Conservation (phyloP, 53 echinoderm and acorn worm genomes). For the Echinarachnius parma region DNA sequence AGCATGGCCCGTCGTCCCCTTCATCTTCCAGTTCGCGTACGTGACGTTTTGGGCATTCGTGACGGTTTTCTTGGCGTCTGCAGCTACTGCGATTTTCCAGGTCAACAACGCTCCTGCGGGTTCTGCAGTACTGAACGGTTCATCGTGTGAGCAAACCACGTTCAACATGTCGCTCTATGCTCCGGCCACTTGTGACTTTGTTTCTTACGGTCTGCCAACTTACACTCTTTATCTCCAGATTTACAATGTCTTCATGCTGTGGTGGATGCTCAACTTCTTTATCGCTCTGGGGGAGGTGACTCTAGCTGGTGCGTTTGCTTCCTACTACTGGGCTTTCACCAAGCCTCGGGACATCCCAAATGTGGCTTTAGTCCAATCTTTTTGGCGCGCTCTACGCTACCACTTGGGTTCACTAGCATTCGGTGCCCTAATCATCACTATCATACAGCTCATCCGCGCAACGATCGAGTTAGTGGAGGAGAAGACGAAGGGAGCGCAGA, state of each 20-base stretch:
- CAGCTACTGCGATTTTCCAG: conserved; percentile 50
- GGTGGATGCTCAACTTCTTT: conserved; percentile 93
- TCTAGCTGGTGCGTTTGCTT: conserved; percentile 93
- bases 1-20: conserved; percentile 76
- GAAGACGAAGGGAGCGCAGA: conserved; percentile 52
- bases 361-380: conserved; percentile 59
- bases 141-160: conserved; percentile 45
- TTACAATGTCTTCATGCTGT: conserved; percentile 73
- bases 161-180: conserved; percentile 16
- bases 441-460: conserved; percentile 75
- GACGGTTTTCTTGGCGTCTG: conserved; percentile 73
- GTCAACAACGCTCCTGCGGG: conserved; percentile 58
- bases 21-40: conserved; percentile 65
- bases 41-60: conserved; percentile 81
- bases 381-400: conserved; percentile 81
- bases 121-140: conserved; percentile 43
- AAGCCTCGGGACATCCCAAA: conserved; percentile 83
- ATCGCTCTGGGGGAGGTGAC: conserved; percentile 95
- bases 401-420: conserved; percentile 92
- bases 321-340: conserved; percentile 93
- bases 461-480: conserved; percentile 68
- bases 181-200: conserved; percentile 63
- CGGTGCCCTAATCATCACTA: conserved; percentile 82
- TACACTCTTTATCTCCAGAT: conserved; percentile 72
- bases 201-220: conserved; percentile 54